Conservation (phyloP, 1,140 invertebrate species). For the Brachionus rotundiformis region DNA sequence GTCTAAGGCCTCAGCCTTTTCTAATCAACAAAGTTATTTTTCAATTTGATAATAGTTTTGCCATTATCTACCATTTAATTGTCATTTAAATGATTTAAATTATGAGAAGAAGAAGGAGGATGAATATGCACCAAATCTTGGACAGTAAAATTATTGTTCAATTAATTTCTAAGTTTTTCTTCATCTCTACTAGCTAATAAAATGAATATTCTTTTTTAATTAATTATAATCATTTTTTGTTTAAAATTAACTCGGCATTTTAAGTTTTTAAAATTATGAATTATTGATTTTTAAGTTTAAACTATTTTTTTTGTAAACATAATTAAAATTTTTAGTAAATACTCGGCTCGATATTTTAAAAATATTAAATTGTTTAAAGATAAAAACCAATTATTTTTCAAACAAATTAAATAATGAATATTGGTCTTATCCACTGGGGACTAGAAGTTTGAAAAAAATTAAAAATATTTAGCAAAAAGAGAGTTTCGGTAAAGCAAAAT, state of each 20-base stretch:
- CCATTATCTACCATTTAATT: background rate
- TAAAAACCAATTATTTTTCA: background rate
- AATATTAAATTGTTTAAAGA: background rate
- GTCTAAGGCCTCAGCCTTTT: background rate
- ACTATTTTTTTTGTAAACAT: background rate
- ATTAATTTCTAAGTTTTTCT: conserved; percentile 10
- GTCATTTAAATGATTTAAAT: conserved; percentile 19
- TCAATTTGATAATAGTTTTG: conserved; percentile 17
- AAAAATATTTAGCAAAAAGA: background rate
- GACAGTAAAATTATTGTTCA: conserved; percentile 38
- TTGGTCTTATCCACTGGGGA: background rate
- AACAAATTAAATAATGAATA: background rate
- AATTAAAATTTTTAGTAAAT: conserved; percentile 7
- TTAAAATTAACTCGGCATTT: conserved; percentile 3
- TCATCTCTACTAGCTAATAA: background rate
- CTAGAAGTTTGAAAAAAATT: background rate
- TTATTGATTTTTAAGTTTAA: conserved; percentile 25
- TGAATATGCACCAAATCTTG: background rate
- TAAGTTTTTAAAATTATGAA: conserved; percentile 33
- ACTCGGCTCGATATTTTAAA: background rate
- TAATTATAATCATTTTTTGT: background rate
- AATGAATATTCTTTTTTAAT: background rate
- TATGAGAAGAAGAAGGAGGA: background rate
- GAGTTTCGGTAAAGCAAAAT: background rate
- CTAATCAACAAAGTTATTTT: conserved; percentile 22